Evolutionary conservation across 2,888 invertebrate species (phyloP).

Genomic region (Anticlea derivata): DNA sequence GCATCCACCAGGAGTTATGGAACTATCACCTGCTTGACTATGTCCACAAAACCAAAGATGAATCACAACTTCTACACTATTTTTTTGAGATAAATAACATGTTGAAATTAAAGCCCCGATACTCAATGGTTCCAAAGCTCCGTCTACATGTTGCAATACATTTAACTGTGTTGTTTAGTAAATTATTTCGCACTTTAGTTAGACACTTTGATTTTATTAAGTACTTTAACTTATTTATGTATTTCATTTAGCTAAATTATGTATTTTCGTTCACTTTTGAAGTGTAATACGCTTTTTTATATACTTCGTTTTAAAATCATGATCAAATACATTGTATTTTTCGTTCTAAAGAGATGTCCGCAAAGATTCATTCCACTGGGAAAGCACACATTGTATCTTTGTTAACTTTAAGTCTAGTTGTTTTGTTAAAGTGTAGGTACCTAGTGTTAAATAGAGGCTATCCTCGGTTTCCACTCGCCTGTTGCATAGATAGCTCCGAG

Average conservation of each 20-base stretch:
- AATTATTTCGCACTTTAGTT: slow-evolving; percentile 82
- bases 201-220: slow-evolving; percentile 73
- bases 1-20: slow-evolving; percentile 74
- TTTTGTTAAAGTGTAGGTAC: slow-evolving; percentile 63
- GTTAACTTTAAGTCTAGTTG: slow-evolving; percentile 69
- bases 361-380: slow-evolving; percentile 74
- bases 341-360: slow-evolving; percentile 66
- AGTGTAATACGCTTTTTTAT: slow-evolving; percentile 81
- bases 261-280: slow-evolving; percentile 76
- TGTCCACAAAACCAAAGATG: slow-evolving; percentile 78
- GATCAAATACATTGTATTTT: slow-evolving; percentile 77
- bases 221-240: slow-evolving; percentile 80
- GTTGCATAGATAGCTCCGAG: slow-evolving; percentile 64
- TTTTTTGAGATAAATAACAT: slow-evolving; percentile 68
- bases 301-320: slow-evolving; percentile 78
- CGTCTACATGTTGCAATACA: slow-evolving; percentile 80
- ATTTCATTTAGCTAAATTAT: slow-evolving; percentile 74
- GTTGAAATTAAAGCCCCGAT: slow-evolving; percentile 65
- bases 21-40: slow-evolving; percentile 60
- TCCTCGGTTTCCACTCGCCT: slow-evolving; percentile 78
- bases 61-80: slow-evolving; percentile 76
- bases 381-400: slow-evolving; percentile 72
- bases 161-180: slow-evolving; percentile 71
- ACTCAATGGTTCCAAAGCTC: slow-evolving; percentile 80
- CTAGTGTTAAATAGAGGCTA: slow-evolving; percentile 74